These are phyloP conservation scores for Siniperca undulata DNA, from an alignment of 2,797 vertebrate species.

Conservation along the genomic window DNA sequence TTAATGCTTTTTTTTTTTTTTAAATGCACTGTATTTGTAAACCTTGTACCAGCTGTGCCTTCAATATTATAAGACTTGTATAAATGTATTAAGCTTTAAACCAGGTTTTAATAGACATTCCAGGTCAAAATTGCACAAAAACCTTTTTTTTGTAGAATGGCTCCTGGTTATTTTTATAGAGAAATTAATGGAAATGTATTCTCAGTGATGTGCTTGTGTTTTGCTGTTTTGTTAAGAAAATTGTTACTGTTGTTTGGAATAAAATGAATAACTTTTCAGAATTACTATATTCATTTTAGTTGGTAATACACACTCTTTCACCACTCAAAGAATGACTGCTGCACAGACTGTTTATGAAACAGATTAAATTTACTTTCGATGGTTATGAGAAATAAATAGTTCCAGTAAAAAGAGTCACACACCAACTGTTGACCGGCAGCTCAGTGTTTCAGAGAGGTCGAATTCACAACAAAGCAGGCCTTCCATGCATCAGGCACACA, in stretches of 20 bases:
- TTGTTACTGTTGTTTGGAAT: conserved; percentile 74
- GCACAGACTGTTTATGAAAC: conserved; percentile 83
- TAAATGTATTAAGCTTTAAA: conserved; percentile 92
- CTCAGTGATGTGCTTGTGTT: conserved; percentile 86
- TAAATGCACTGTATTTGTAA: conserved; percentile 86
- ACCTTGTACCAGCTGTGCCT: conserved; percentile 94
- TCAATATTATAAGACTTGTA: conserved; percentile 90
- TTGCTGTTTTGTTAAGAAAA: conserved; percentile 83
- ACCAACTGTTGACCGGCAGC: conserved; percentile 77
- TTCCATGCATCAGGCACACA: conserved; percentile 82
- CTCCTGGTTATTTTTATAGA: conserved; percentile 75
- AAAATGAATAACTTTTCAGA: conserved; percentile 69
- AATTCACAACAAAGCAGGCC: conserved; percentile 84
- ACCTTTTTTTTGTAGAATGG: conserved; percentile 76
- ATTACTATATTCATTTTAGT: not conserved
- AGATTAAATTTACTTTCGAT: conserved; percentile 87
- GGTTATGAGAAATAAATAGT: conserved; percentile 92
- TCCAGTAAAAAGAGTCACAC: conserved; percentile 88
- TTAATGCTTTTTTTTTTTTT: conserved; percentile 69
- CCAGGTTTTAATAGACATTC: conserved; percentile 84
- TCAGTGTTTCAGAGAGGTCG: conserved; percentile 83
- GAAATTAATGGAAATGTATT: conserved; percentile 87
- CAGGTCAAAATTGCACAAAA: conserved; percentile 86
- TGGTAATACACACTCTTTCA: not conserved
- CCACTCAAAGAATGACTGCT: conserved; percentile 54